Conservation (phyloP, 2,888 invertebrate species). For the Sarcophaga subvicina region DNA sequence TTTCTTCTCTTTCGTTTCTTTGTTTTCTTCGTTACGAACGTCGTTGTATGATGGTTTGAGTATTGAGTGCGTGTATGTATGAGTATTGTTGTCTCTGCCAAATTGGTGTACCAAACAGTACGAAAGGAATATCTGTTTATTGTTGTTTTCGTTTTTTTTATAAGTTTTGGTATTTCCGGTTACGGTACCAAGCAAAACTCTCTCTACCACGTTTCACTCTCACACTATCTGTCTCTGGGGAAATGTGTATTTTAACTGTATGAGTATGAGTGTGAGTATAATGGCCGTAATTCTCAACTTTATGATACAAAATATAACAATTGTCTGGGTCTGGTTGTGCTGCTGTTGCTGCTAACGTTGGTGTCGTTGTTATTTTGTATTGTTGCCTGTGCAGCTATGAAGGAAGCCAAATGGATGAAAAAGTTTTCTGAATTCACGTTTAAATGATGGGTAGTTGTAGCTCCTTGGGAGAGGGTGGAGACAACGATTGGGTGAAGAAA, state of each 20-base stretch:
- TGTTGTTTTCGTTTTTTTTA: background rate
- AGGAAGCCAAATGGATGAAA: background rate
- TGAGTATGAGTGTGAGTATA: background rate
- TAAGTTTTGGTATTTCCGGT: slow-evolving; percentile 32
- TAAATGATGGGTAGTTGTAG: background rate
- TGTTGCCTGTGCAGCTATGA: background rate
- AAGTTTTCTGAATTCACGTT: slow-evolving; percentile 1
- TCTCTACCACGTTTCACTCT: background rate
- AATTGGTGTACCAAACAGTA: background rate
- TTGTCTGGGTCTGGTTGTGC: slow-evolving; percentile 9
- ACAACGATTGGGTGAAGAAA: too few species aligned
- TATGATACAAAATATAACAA: slow-evolving; percentile 52
- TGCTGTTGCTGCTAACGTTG: background rate
- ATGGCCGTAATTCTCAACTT: slow-evolving; percentile 24
- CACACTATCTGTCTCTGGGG: background rate
- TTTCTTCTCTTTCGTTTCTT: slow-evolving; percentile 20
- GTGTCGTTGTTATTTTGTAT: background rate
- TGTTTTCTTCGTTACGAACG: slow-evolving; percentile 8
- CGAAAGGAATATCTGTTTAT: background rate
- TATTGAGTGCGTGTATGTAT: slow-evolving; percentile 8
- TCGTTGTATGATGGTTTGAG: background rate
- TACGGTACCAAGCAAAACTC: background rate
- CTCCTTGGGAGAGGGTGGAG: background rate
- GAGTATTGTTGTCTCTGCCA: slow-evolving; percentile 25
- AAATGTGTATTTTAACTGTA: background rate